Conservation (phyloP, 2,888 invertebrate species). For the Cinara cedri region DNA sequence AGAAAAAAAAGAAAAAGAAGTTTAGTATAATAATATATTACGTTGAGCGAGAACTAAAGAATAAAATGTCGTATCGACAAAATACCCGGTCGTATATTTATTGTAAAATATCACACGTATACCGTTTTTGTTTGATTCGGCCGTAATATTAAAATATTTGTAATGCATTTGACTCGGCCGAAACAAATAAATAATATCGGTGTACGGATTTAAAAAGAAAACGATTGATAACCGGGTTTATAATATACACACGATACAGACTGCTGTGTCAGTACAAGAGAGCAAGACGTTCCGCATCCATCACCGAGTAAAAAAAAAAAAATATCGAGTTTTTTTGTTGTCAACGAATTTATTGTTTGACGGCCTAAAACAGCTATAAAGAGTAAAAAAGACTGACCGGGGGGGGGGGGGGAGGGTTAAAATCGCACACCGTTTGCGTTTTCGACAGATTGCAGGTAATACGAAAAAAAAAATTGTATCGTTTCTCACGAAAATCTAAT, state of each 20-base stretch:
- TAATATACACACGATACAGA: conserved; percentile 3
- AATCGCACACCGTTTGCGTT: conserved; percentile 48
- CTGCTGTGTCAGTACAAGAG: too few species aligned
- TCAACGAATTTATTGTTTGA: conserved; percentile 53
- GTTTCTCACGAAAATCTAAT: too few species aligned
- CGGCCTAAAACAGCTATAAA: background rate
- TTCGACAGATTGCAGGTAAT: conserved; percentile 41
- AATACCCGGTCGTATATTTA: conserved; percentile 14
- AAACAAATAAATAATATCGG: conserved; percentile 29
- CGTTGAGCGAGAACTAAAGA: too few species aligned
- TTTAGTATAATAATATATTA: too few species aligned
- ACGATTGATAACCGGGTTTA: conserved; percentile 18
- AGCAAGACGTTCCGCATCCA: conserved; percentile 22
- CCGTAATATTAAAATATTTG: too few species aligned
- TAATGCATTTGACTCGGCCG: conserved; percentile 13
- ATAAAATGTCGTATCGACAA: conserved; percentile 22
- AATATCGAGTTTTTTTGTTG: conserved; percentile 33
- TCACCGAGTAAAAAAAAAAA: conserved; percentile 23
- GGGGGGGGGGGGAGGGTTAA: too few species aligned
- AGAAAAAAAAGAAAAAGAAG: too few species aligned
- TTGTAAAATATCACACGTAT: conserved; percentile 13
- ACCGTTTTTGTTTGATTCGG: too few species aligned
- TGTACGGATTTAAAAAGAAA: conserved; percentile 13
- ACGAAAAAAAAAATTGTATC: background rate
- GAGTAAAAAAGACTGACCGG: too few species aligned